These are phyloP conservation scores for Sus scrofa DNA, from an alignment of 2,113 vertebrate species.

Conservation along the genomic window T2T-Sscrofa CM000814.6:28903001-28903500, in stretches of 20 bases:
- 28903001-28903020: background rate
- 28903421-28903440: background rate
- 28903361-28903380: background rate
- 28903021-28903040: background rate
- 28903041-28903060: background rate
- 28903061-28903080: background rate
- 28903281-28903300: background rate
- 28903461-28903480: background rate
- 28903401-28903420: background rate
- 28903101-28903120: background rate
- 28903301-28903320: too few species aligned
- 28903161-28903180: background rate
- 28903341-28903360: background rate
- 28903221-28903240: background rate
- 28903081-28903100: background rate
- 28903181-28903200: background rate
- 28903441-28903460: background rate
- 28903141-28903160: background rate
- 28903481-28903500: background rate
- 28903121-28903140: background rate
- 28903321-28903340: background rate
- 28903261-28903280: background rate
- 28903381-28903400: background rate
- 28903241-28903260: background rate
- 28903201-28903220: background rate